These are phyloP conservation scores for Megalurothrips usitatus DNA, from an alignment of 2,888 invertebrate genomes.

Conservation along the genomic window DNA sequence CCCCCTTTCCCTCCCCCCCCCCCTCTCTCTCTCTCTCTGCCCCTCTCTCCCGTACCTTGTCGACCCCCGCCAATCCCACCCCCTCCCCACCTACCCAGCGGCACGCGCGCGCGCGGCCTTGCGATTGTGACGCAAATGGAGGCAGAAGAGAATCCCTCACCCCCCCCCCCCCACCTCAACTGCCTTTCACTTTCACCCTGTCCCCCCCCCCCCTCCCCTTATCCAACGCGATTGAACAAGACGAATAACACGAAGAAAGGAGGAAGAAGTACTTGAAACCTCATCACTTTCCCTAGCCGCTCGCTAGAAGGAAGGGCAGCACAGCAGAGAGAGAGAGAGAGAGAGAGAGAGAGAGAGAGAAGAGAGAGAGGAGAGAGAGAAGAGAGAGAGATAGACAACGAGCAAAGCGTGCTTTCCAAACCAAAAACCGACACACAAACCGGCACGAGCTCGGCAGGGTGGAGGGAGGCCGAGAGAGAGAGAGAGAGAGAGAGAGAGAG, in stretches of 20 bases:
- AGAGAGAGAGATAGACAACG: not conserved
- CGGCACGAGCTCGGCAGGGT: no score
- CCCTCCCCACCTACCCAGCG: not conserved
- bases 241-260: not conserved
- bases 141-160: not conserved
- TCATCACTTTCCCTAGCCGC: constrained; percentile 15
- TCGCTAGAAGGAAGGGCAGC: not conserved
- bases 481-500: not conserved
- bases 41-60: not conserved
- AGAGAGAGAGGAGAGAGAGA: not conserved
- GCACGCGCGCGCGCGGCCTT: constrained; percentile 5
- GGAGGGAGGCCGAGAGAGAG: no score
- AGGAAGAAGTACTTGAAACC: constrained; percentile 6
- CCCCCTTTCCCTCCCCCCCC: not conserved
- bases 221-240: not conserved
- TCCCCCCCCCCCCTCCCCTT: no score
- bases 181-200: no score
- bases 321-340: not conserved
- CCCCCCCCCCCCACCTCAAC: no score
- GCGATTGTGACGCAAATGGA: constrained; percentile 24
- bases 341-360: not conserved
- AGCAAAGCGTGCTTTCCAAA: not conserved
- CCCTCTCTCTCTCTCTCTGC: no score
- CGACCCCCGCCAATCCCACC: not conserved
- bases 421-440: no score